A percentile compares a stretch with the other conserved stretches of the same genome.
Evolutionary conservation across 2,888 invertebrate genomes (phyloP).

Genomic region (Melanchra persicariae): DNA sequence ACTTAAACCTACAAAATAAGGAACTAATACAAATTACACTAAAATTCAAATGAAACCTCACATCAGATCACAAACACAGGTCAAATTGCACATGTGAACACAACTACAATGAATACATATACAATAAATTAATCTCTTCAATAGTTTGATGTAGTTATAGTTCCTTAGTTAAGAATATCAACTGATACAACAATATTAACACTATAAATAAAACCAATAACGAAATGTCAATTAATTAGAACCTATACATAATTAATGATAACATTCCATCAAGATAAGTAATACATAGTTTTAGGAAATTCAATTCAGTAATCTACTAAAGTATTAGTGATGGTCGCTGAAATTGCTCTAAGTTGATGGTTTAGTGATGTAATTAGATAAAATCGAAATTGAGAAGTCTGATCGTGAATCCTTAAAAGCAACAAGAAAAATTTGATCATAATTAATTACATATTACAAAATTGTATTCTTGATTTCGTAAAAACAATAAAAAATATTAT

Average conservation of each 20-base stretch:
- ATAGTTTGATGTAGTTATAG: slow-evolving; percentile 80
- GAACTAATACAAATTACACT: slow-evolving; percentile 88
- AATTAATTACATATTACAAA: slow-evolving; percentile 73
- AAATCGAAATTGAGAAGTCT: slow-evolving; percentile 76
- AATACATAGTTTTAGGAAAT: slow-evolving; percentile 75
- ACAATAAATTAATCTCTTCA: slow-evolving; percentile 89
- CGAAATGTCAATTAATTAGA: slow-evolving; percentile 85
- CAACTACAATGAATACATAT: slow-evolving; percentile 84
- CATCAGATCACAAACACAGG: slow-evolving; percentile 90
- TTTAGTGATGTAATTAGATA: slow-evolving; percentile 77
- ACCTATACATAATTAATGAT: slow-evolving; percentile 75
- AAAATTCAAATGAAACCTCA: slow-evolving; percentile 86
- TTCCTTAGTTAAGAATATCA: slow-evolving; percentile 87
- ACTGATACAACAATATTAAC: slow-evolving; percentile 84
- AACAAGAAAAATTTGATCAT: slow-evolving; percentile 74
- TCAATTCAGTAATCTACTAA: slow-evolving; percentile 73
- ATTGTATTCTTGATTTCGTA: slow-evolving; percentile 73
- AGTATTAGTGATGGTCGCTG: slow-evolving; percentile 68
- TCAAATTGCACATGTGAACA: slow-evolving; percentile 88
- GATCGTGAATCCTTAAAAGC: slow-evolving; percentile 77
- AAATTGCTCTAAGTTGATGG: slow-evolving; percentile 74
- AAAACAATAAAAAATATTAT: slow-evolving; percentile 80
- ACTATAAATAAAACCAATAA: slow-evolving; percentile 85
- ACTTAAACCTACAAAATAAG: slow-evolving; percentile 87
- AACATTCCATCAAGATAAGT: slow-evolving; percentile 81